Base-by-base conservation (phyloP, 2,888 invertebrate species). In the Anoncus sp. region DNA sequence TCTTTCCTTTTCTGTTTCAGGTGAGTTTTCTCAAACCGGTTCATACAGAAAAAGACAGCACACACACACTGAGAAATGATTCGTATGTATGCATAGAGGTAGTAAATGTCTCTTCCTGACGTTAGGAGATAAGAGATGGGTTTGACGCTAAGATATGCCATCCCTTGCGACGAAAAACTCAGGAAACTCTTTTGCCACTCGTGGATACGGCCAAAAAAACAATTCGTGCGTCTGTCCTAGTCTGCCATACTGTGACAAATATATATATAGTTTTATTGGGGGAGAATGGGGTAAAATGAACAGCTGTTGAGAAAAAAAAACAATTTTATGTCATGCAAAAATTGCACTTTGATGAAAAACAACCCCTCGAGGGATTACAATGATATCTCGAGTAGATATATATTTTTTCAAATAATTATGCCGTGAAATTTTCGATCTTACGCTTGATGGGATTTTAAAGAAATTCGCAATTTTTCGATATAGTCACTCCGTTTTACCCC, bases 1-100 rank as follows among this genome's bases (percentile, higher is more conserved):
- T 45, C 22, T 45, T 73, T 24, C 73, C 65, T 78, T 72, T 47
- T 80, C 45, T 81, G 82, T 81, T 83, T 76, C 80, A 82, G 83
- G 84, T 83, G 71, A 84, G 83, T 77, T 81, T 67, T 53, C 53
- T 24, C 31, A 12, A 18, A 51, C 43, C 66, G 47, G 45, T 38
- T 31, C 7, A 14, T 53, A 43, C 35, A 24, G 43, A 7, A 35
- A 55, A 31, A 77, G 31, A 57, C 18, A 45, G 6, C 38, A 35
- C 24, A 45, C 45, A 22, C 40, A 24, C 47, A 12, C 18, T 9
- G 24, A 57, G 22, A 20, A 16, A 47, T 40, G 12, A 35, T 57
- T 62, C 70, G 53, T 67, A 67, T 57, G 60, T 53, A 53, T 62
- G 31, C 55, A 22, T 49, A 60, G 7, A 60, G 60, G 40, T 43